These are phyloP conservation scores for Zosterops hypoxanthus DNA, from an alignment of 2,113 vertebrate genomes.

Conservation along the genomic window DNA sequence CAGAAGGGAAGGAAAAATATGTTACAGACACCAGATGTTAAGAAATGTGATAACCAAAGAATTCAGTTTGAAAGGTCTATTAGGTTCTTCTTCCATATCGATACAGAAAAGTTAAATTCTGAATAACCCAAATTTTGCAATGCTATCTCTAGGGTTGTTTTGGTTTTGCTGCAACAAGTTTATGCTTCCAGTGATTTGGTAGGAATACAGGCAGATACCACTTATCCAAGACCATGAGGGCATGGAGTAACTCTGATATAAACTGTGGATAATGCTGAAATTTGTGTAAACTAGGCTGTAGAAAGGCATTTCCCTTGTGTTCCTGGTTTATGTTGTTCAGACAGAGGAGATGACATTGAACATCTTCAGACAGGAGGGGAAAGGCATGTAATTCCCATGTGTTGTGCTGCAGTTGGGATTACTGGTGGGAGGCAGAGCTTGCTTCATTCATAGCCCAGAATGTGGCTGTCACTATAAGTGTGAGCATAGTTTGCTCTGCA, in stretches of 20 bases:
- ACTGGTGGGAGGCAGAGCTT: not conserved
- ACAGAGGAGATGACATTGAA: not conserved
- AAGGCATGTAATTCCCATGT: accelerated
- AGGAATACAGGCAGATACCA: not conserved
- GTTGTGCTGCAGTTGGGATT: not conserved
- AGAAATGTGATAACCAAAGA: not conserved
- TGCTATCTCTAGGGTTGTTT: not conserved
- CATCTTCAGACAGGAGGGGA: not conserved
- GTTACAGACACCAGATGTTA: not conserved
- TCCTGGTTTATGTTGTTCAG: not conserved
- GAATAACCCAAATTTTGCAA: not conserved
- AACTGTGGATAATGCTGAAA: not conserved
- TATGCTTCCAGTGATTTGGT: not conserved
- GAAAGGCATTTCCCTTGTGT: not conserved
- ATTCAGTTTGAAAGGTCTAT: not conserved
- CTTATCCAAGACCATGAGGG: not conserved
- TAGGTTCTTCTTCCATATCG: not conserved
- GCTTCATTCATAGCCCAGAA: not conserved
- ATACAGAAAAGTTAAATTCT: not conserved
- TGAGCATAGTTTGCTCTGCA: not conserved
- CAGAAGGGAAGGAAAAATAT: not conserved
- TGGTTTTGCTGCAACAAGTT: not conserved
- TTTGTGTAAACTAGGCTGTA: not conserved
- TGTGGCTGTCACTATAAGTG: not conserved
- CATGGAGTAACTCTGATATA: not conserved